Conservation (phyloP, 2,113 vertebrate genomes). For the Noturus placidus region DNA sequence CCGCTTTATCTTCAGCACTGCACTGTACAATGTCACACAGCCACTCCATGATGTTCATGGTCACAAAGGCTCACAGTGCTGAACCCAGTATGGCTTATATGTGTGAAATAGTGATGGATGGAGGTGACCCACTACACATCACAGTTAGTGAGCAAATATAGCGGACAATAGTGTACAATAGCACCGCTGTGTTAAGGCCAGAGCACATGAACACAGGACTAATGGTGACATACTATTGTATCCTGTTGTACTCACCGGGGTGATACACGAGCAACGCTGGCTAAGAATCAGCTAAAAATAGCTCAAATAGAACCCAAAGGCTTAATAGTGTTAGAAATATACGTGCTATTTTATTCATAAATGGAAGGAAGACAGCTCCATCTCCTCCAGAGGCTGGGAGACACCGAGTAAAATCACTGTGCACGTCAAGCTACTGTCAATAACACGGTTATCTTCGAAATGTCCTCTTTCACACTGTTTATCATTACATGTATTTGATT, state of each 20-base stretch:
- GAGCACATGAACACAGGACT: not conserved
- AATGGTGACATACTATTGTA: constrained; percentile 41
- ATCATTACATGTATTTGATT: not conserved
- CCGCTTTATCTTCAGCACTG: not conserved
- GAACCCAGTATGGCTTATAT: not conserved
- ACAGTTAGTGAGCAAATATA: not conserved
- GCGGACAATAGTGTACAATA: not conserved
- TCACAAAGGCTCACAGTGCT: not conserved
- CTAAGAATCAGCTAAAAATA: not conserved
- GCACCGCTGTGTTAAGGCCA: not conserved
- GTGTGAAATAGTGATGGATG: not conserved
- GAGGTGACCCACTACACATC: not conserved
- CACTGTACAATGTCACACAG: not conserved
- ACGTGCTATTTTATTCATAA: not conserved
- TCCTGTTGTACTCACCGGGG: not conserved
- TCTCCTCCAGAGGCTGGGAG: not conserved
- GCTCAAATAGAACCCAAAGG: not conserved
- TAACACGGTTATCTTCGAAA: not conserved
- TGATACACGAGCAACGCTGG: not conserved
- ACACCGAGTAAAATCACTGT: not conserved
- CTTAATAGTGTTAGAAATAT: not conserved
- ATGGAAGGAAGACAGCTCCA: constrained; percentile 5
- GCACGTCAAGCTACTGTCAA: not conserved
- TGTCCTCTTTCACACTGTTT: not conserved
- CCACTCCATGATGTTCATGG: not conserved